Evolutionary conservation across 1,140 invertebrate species (phyloP).

Genomic region (Saccostrea echinata): DNA sequence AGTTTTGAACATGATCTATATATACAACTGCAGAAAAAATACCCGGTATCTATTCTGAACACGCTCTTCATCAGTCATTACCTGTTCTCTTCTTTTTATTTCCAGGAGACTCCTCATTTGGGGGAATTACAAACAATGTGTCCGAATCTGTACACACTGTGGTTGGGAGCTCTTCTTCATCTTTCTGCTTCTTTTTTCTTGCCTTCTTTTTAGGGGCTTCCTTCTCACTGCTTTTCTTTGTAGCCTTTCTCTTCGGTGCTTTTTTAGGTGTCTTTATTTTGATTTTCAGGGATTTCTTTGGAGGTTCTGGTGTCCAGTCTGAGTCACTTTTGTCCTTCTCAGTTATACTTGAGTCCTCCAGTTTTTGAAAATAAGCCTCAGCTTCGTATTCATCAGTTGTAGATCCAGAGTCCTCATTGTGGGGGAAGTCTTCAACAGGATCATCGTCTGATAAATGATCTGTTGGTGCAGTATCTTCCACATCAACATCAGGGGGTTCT

Average conservation of each 20-base stretch:
- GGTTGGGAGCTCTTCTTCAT: not conserved
- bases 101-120: not conserved
- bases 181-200: not conserved
- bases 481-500: not conserved
- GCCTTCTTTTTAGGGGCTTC: not conserved
- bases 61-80: too few relatives aligned
- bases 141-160: not conserved
- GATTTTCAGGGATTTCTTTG: constrained; percentile 21
- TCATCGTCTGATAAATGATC: not conserved
- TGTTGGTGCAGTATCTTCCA: not conserved
- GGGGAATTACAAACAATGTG: constrained; percentile 4
- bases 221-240: not conserved
- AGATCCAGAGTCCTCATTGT: not conserved
- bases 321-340: not conserved
- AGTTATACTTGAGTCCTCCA: not conserved
- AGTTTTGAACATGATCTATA: too few relatives aligned
- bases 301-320: not conserved
- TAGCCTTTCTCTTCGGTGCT: not conserved
- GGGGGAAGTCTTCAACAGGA: not conserved
- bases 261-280: not conserved
- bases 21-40: too few relatives aligned
- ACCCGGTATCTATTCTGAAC: too few relatives aligned
- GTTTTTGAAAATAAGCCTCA: constrained; percentile 4
- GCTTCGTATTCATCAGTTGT: constrained; percentile 23
- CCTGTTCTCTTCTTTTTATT: constrained; percentile 8